Base-by-base conservation (phyloP, 1,140 invertebrate species). In the Platyscapa corneri region DNA sequence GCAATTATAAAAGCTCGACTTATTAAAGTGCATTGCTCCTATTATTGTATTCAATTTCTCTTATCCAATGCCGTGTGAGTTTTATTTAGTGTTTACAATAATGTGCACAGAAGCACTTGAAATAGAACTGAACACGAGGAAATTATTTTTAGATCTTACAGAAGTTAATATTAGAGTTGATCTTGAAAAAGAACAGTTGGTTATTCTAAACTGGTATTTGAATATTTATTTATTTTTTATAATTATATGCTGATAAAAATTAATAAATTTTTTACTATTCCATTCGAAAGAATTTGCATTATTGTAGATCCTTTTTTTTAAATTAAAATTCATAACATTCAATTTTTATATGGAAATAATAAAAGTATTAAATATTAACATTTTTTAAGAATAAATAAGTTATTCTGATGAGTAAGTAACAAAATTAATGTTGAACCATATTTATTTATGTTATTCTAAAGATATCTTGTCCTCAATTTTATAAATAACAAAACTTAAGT, bases 401-500 rank as follows among this genome's bases (percentile, higher is more conserved):
- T 60, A 34, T 67, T 67, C 65, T 34, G 5, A 60, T 60, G 20
- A 42, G 27, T 23, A 74, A 74, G 18, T 39, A 37, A 67, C 18
- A 16, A 16, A 67, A 34, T 67, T 0, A 67, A 34, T 16, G 32
- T 3, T 32, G 30, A 18, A 34, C 65, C 18, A 67, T 67, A 10
- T 67, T 67, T 67, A 67, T 49, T 49, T 76, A 49, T 76, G 46
- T 37, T 84, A 78, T 79, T 88, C 90, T 90, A 91, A 91, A 92
- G 90, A 91, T 91, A 91, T 85, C 86, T 14, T 39, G 60, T 72
- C 87, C 90, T 84, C 88, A 86, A 90, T 92, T 70, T 89, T 91
- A 91, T 92, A 92, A 92, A 90, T 91, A 91, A 88, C 86, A 78
- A 88, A 89, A 91, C 49, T 53, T 53, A 53, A 53, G 49, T 27